Evolutionary conservation across 2,888 invertebrate species (phyloP).

Genomic region (Chesias legatella): DNA sequence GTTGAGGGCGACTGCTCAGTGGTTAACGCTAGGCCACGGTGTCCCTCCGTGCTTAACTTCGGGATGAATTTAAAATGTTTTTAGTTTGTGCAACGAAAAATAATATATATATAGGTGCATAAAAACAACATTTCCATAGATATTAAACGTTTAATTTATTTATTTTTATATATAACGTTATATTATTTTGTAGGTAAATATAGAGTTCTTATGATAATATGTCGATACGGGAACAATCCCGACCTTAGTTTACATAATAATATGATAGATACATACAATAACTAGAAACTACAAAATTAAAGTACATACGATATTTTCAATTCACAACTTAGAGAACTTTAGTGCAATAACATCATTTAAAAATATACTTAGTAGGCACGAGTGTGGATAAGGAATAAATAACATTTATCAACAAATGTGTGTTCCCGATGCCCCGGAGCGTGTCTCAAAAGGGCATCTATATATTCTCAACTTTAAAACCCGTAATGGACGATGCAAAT

Average conservation of each 20-base stretch:
- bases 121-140: constrained; percentile 32
- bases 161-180: constrained; percentile 79
- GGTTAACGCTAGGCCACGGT: no score
- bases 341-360: constrained; percentile 68
- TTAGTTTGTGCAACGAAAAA: no score
- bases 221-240: constrained; percentile 72
- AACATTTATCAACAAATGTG: constrained; percentile 65
- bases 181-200: constrained; percentile 76
- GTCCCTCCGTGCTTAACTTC: no score
- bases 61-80: neutral
- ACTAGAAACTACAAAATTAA: constrained; percentile 52
- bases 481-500: constrained; percentile 7
- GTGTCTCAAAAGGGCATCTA: no score
- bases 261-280: constrained; percentile 53
- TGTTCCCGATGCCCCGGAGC: constrained; percentile 32
- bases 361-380: constrained; percentile 64
- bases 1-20: no score
- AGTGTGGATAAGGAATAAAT: constrained; percentile 65
- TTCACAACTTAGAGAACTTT: constrained; percentile 65
- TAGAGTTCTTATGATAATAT: constrained; percentile 75
- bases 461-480: no score
- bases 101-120: neutral
- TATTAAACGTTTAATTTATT: constrained; percentile 79
- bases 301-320: constrained; percentile 53
- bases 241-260: constrained; percentile 59